Percentiles rank a stretch among this genome's conserved stretches.
Evolutionary conservation across 1,140 invertebrate species (phyloP).

Genomic region (Drosophila tani): DNA sequence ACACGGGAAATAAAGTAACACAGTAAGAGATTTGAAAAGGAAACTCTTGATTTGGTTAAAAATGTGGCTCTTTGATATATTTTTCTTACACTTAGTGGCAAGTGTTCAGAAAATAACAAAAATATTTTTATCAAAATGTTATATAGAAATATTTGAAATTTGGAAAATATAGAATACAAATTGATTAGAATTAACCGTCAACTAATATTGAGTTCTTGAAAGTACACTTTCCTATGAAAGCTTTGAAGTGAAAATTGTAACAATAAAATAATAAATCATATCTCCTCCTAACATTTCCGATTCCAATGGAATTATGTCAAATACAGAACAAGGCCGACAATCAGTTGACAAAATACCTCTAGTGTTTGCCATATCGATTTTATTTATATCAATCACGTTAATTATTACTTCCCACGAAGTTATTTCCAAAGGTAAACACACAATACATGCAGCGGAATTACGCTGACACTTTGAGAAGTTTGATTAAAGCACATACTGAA

Average conservation of each 20-base stretch:
- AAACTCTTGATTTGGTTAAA: too few relatives aligned
- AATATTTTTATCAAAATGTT: too few relatives aligned
- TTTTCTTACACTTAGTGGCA: too few relatives aligned
- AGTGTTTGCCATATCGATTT: background rate
- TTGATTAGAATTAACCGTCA: too few relatives aligned
- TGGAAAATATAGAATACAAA: too few relatives aligned
- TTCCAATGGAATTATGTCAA: background rate
- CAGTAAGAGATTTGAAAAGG: too few relatives aligned
- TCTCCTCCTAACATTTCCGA: background rate
- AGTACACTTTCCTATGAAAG: background rate
- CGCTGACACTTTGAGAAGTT: background rate
- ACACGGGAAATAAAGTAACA: background rate
- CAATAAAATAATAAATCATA: constrained; percentile 9
- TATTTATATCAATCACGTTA: constrained; percentile 9
- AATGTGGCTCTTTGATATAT: too few relatives aligned
- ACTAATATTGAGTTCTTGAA: background rate
- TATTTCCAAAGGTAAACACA: constrained; percentile 2
- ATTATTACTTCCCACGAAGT: constrained; percentile 1
- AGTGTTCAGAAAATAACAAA: too few relatives aligned
- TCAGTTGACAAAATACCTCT: background rate
- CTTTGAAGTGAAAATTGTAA: background rate
- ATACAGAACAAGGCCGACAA: background rate
- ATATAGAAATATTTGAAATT: too few relatives aligned
- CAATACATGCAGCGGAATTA: background rate
- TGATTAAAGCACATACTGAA: too few relatives aligned